phyloP scores from a whole-genome alignment of 1,140 invertebrate species.

The Tetragonula clypearis region DNA sequence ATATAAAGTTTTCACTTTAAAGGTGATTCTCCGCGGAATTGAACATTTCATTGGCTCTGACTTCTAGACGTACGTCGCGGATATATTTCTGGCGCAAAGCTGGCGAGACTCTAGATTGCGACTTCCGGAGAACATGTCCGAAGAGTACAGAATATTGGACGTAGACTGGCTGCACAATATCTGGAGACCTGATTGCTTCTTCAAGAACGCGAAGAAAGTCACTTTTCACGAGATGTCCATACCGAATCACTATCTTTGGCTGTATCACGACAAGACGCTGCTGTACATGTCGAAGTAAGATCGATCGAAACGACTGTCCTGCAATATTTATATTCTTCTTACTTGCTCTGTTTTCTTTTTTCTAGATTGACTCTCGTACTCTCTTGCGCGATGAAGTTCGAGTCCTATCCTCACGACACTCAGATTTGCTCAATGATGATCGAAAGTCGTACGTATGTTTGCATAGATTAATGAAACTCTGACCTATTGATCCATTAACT shows the following conservation, averaged over 20 bases:
- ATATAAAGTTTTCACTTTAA: not conserved
- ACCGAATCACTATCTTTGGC: slow-evolving; percentile 95
- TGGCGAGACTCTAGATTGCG: slow-evolving; percentile 93
- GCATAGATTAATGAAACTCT: not conserved
- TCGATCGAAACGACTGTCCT: not conserved
- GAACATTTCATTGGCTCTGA: not conserved
- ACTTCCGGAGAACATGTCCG: slow-evolving; percentile 95
- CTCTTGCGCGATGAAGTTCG: slow-evolving; percentile 96
- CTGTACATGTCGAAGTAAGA: slow-evolving; percentile 95
- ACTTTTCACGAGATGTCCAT: slow-evolving; percentile 97
- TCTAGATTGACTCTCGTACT: slow-evolving; percentile 91
- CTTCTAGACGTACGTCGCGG: slow-evolving; percentile 93
- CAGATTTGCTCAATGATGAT: slow-evolving; percentile 96
- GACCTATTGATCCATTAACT: not conserved
- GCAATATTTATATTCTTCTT: no score
- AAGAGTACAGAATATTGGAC: slow-evolving; percentile 94
- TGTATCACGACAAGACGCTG: slow-evolving; percentile 94
- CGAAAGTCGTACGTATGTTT: slow-evolving; percentile 89
- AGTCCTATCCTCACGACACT: slow-evolving; percentile 94
- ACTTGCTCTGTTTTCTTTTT: slow-evolving; percentile 28
- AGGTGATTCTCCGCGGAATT: not conserved
- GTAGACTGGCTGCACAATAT: slow-evolving; percentile 95
- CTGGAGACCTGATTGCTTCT: slow-evolving; percentile 96
- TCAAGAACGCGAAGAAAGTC: slow-evolving; percentile 96
- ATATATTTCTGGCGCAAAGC: slow-evolving; percentile 95